Percentiles rank a stretch among this genome's conserved stretches.
Conservation (phyloP, 2,888 invertebrate genomes). For the Coenonympha glycerion region DNA sequence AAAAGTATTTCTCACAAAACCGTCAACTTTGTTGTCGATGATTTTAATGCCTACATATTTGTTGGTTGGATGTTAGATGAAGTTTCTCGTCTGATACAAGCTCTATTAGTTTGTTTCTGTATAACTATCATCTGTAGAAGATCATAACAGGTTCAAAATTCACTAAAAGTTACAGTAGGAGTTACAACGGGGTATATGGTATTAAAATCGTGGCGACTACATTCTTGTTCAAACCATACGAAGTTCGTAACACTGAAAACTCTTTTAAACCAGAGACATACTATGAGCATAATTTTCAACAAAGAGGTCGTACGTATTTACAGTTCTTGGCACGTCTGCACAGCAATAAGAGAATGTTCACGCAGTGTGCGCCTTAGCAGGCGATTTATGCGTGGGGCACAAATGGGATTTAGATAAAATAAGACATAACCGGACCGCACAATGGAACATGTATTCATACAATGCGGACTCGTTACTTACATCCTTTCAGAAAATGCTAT, state of each 20-base stretch:
- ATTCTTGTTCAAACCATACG: too few relatives aligned
- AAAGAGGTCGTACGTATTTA: conserved; percentile 26
- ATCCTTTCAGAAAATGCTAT: conserved; percentile 14
- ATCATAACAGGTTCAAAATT: too few relatives aligned
- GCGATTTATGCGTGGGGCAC: conserved; percentile 72
- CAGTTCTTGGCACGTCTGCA: conserved; percentile 71
- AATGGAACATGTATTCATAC: conserved; percentile 14
- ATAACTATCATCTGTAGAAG: too few relatives aligned
- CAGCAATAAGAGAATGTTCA: conserved; percentile 72
- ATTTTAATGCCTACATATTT: too few relatives aligned
- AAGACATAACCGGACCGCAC: conserved; percentile 49
- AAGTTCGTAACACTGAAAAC: neutral
- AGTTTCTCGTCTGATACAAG: too few relatives aligned
- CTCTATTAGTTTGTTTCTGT: too few relatives aligned
- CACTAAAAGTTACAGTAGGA: too few relatives aligned
- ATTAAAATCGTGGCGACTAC: neutral
- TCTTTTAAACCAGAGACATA: neutral
- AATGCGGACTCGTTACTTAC: conserved; percentile 15
- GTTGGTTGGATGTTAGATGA: too few relatives aligned
- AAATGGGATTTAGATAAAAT: conserved; percentile 73
- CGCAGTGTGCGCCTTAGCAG: conserved; percentile 65
- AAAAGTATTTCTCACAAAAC: too few relatives aligned
- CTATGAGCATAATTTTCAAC: conserved; percentile 19
- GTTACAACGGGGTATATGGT: neutral
- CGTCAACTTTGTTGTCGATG: too few relatives aligned